Conservation (phyloP, 1,140 invertebrate genomes). For the Gonatopus flavifemur region DNA sequence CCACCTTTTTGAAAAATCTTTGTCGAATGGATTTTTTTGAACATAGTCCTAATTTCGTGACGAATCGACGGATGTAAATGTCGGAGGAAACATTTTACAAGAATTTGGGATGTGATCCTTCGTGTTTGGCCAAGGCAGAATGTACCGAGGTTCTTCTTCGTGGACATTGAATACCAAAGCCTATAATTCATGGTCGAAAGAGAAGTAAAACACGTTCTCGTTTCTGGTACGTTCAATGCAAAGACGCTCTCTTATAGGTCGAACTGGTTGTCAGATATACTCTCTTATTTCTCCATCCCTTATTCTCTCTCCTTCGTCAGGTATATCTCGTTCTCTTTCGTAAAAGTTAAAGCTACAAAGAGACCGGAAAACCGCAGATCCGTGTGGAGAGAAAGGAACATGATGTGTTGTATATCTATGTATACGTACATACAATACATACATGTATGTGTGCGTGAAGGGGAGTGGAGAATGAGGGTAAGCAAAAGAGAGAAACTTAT, state of each 20-base stretch:
- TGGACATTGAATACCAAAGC: too few species aligned
- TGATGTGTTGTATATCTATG: too few species aligned
- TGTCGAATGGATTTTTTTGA: too few species aligned
- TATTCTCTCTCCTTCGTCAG: background rate
- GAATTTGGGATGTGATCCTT: too few species aligned
- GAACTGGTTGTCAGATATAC: constrained; percentile 24
- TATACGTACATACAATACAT: too few species aligned
- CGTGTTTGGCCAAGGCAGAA: too few species aligned
- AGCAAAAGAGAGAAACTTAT: background rate
- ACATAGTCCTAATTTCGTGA: too few species aligned
- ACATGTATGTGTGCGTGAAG: background rate
- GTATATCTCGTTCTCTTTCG: constrained; percentile 2
- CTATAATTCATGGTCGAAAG: constrained; percentile 12
- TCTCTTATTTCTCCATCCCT: background rate
- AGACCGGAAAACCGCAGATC: constrained; percentile 16
- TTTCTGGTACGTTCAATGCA: constrained; percentile 21
- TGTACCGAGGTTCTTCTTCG: too few species aligned
- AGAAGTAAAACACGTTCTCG: constrained; percentile 9
- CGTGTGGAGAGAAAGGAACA: background rate
- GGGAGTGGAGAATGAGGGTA: background rate
- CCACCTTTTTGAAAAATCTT: too few species aligned
- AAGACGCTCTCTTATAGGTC: constrained; percentile 24
- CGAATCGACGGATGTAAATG: too few species aligned
- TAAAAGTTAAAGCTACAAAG: constrained; percentile 4
- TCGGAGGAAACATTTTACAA: too few species aligned